A percentile compares a stretch with the other conserved stretches of the same genome.
Evolutionary conservation across 2,113 vertebrate species (phyloP).

Genomic region (Solea solea): DNA sequence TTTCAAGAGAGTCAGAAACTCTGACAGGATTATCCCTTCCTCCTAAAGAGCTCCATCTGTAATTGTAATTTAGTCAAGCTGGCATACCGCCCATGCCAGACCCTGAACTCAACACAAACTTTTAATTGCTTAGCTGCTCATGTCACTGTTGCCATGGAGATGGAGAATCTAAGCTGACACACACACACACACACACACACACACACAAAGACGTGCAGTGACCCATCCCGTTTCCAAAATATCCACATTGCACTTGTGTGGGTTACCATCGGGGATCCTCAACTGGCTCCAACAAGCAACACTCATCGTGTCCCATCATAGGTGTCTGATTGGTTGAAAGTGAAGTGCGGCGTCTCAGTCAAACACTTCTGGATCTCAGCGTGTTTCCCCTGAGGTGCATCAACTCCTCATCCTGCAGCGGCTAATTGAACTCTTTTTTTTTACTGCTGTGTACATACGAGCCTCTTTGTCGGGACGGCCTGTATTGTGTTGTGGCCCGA

Average conservation of each 20-base stretch:
- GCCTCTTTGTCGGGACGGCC: slow-evolving; percentile 30
- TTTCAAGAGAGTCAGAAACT: slow-evolving; percentile 13
- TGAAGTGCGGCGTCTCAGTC: slow-evolving; percentile 13
- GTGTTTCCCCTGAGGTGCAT: slow-evolving; percentile 28
- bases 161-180: slow-evolving; percentile 3
- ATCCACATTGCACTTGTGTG: background rate
- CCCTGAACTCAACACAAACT: slow-evolving; percentile 52
- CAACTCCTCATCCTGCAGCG: slow-evolving; percentile 33
- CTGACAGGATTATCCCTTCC: slow-evolving; percentile 35
- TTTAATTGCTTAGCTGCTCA: slow-evolving; percentile 62
- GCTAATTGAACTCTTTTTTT: slow-evolving; percentile 50
- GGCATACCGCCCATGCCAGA: slow-evolving; percentile 32
- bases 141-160: slow-evolving; percentile 54
- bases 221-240: slow-evolving; percentile 4
- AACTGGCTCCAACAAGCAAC: slow-evolving; percentile 51
- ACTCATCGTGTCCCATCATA: slow-evolving; percentile 44
- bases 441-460: slow-evolving; percentile 21
- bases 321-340: slow-evolving; percentile 26
- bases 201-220: background rate
- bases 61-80: slow-evolving; percentile 52
- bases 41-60: slow-evolving; percentile 30
- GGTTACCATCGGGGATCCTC: slow-evolving; percentile 24
- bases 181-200: background rate
- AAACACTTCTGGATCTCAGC: slow-evolving; percentile 36
- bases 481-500: slow-evolving; percentile 13